Evolutionary conservation across 2,888 invertebrate species (phyloP).

Genomic region (Heliconius ethilla): DNA sequence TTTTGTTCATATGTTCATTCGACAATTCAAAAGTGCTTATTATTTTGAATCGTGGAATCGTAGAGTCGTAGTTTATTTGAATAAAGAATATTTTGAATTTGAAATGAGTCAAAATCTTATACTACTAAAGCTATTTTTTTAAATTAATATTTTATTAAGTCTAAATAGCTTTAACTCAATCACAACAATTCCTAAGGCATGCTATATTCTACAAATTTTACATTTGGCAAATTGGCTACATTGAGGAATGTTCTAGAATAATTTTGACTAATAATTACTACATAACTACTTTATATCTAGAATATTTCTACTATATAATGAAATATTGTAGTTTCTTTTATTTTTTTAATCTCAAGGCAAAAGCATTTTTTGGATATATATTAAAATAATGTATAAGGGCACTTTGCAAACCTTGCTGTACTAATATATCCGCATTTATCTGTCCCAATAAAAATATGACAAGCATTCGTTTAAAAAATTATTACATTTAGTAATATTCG

Average conservation of each 20-base stretch:
- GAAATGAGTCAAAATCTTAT: neutral
- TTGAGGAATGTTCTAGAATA: constrained; percentile 6
- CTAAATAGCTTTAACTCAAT: neutral
- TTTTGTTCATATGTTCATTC: no score
- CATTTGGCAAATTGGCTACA: neutral
- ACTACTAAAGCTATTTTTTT: no score
- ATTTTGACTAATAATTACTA: neutral
- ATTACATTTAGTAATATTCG: neutral
- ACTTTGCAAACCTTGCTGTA: constrained; percentile 28
- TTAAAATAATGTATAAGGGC: constrained; percentile 17
- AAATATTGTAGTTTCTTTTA: neutral
- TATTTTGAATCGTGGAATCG: no score
- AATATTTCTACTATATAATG: neutral
- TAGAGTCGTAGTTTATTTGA: no score
- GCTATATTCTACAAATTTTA: neutral
- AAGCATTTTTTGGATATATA: neutral
- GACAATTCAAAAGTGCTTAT: no score
- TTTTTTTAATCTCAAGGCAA: neutral
- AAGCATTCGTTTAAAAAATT: neutral
- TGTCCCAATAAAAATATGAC: neutral
- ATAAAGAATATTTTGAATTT: no score
- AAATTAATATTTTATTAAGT: neutral
- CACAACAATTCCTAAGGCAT: neutral
- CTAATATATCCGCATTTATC: neutral
- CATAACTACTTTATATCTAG: neutral